Conservation (phyloP, 2,888 invertebrate species). For the Galerucella calmariensis region DNA sequence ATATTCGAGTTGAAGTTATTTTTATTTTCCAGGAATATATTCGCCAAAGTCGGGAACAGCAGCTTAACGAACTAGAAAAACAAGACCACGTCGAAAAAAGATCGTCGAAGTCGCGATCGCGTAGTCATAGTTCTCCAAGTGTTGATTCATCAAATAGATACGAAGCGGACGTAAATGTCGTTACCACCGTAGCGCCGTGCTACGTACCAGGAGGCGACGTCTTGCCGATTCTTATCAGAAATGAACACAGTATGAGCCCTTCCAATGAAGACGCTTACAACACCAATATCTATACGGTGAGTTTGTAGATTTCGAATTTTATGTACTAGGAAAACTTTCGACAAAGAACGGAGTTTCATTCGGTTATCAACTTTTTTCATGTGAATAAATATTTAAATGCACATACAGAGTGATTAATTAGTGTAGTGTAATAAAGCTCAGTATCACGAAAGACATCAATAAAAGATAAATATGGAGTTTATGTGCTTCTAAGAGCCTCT, state of each 20-base stretch:
- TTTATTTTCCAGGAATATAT: constrained; percentile 73
- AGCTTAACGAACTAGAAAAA: constrained; percentile 75
- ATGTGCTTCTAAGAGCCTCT: too few species aligned
- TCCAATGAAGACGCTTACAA: constrained; percentile 57
- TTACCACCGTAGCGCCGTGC: constrained; percentile 61
- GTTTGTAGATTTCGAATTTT: background rate
- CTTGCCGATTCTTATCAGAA: constrained; percentile 62
- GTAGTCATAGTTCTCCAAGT: constrained; percentile 58
- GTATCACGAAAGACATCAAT: too few species aligned
- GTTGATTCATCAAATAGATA: constrained; percentile 49
- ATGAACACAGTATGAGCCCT: constrained; percentile 54
- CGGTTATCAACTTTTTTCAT: too few species aligned
- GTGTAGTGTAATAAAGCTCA: too few species aligned
- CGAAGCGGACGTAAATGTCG: constrained; percentile 49
- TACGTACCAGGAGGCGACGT: constrained; percentile 67
- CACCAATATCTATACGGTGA: constrained; percentile 57
- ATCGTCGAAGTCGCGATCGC: constrained; percentile 48
- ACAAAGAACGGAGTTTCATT: too few species aligned
- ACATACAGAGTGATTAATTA: too few species aligned
- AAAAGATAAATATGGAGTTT: too few species aligned
- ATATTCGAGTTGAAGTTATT: background rate
- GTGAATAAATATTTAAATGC: too few species aligned
- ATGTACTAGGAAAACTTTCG: too few species aligned
- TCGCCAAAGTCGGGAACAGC: constrained; percentile 82
- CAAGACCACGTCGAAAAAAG: constrained; percentile 41